Percentiles rank a stretch among this genome's conserved stretches.
phyloP scores from a whole-genome alignment of 2,888 invertebrate species.

The Plagodis pulveraria region DNA sequence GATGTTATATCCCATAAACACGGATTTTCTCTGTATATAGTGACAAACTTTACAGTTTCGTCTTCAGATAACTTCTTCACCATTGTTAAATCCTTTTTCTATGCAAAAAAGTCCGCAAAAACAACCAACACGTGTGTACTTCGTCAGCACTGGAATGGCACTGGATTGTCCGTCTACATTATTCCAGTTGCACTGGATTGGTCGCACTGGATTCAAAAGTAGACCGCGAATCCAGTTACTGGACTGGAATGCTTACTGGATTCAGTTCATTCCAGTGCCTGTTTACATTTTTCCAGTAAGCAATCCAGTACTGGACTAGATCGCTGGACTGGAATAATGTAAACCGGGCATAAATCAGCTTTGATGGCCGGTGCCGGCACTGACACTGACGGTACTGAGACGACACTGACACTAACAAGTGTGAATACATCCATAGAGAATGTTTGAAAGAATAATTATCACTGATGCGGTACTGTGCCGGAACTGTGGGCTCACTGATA shows the following conservation, averaged over 20 bases:
- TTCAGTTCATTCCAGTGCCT: background rate
- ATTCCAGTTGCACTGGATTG: slow-evolving; percentile 18
- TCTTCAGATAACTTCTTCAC: slow-evolving; percentile 4
- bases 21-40: slow-evolving; percentile 31
- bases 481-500: no score
- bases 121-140: slow-evolving; percentile 4
- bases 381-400: no score
- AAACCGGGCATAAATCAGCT: background rate
- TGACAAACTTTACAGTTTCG: slow-evolving; percentile 3
- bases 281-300: slow-evolving; percentile 6
- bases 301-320: slow-evolving; percentile 5
- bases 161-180: slow-evolving; percentile 10
- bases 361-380: no score
- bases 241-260: slow-evolving; percentile 28
- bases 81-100: background rate
- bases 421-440: no score
- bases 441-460: no score
- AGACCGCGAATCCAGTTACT: slow-evolving; percentile 32
- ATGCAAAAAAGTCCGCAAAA: slow-evolving; percentile 1
- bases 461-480: no score
- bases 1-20: slow-evolving; percentile 38
- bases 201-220: slow-evolving; percentile 23
- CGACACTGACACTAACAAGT: no score
- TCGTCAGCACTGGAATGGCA: background rate
- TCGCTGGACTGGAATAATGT: slow-evolving; percentile 1